Percentiles rank a stretch among this genome's conserved stretches.
These are phyloP conservation scores for Exephanes ischioxanthus DNA, from an alignment of 2,888 invertebrate species.

Conservation along the genomic window DNA sequence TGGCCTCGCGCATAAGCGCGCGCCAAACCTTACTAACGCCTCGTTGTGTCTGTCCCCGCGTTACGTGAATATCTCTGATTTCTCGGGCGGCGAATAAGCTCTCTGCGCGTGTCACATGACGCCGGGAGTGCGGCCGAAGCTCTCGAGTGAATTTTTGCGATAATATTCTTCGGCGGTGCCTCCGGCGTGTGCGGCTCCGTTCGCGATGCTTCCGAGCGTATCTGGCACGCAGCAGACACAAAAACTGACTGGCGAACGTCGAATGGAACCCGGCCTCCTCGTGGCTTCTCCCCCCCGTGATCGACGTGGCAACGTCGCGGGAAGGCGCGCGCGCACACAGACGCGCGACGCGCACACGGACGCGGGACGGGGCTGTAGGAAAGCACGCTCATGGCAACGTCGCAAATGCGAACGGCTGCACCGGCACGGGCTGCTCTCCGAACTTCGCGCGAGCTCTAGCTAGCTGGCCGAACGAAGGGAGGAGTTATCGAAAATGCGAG, in stretches of 20 bases:
- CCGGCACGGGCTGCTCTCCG: constrained; percentile 19
- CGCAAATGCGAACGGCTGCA: constrained; percentile 50
- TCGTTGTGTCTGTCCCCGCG: constrained; percentile 11
- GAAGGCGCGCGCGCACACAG: constrained; percentile 42
- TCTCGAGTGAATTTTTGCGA: constrained; percentile 12
- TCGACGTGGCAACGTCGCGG: constrained; percentile 61
- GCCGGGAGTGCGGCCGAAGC: constrained; percentile 20
- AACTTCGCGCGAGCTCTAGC: constrained; percentile 3
- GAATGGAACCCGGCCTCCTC: constrained; percentile 70
- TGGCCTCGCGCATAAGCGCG: constrained; percentile 25
- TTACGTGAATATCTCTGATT: constrained; percentile 1
- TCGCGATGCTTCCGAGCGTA: constrained; percentile 63
- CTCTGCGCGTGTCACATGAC: constrained; percentile 26
- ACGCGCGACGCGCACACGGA: constrained; percentile 42
- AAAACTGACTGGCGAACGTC: constrained; percentile 78
- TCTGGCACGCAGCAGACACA: constrained; percentile 76
- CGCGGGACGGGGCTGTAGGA: background rate
- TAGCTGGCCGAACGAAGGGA: constrained; percentile 20
- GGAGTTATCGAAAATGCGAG: constrained; percentile 32
- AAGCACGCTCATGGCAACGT: constrained; percentile 56
- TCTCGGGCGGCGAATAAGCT: constrained; percentile 5
- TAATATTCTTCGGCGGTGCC: background rate
- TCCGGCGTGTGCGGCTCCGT: background rate
- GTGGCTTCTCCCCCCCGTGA: constrained; percentile 63
- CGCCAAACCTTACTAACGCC: background rate